Conservation (phyloP, 2,113 vertebrate species). For the Poecile atricapillus region DNA sequence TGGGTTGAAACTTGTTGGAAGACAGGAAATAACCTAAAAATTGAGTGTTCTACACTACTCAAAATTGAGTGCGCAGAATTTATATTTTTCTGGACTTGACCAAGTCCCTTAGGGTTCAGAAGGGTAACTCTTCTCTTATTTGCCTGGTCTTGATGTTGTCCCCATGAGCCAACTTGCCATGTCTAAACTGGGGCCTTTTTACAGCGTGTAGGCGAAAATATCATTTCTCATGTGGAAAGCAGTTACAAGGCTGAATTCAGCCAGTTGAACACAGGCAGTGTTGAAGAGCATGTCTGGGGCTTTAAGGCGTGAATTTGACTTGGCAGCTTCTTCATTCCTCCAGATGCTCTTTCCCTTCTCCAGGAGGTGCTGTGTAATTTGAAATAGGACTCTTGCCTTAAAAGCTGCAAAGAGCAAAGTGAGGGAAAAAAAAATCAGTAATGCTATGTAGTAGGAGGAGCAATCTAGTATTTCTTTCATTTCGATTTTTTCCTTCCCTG, state of each 20-base stretch:
- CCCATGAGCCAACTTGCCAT: neutral
- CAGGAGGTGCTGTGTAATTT: conserved; percentile 30
- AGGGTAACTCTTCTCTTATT: neutral
- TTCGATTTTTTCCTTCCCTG: neutral
- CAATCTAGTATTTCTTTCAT: neutral
- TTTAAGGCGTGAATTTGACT: neutral
- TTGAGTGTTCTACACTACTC: neutral
- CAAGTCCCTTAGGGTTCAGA: neutral
- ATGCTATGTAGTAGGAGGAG: neutral
- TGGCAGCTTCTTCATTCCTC: neutral
- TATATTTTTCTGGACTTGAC: neutral
- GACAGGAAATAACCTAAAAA: neutral
- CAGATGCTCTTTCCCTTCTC: neutral
- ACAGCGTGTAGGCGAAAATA: neutral
- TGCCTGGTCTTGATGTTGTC: neutral
- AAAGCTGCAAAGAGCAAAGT: neutral
- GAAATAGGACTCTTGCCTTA: neutral
- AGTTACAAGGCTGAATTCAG: neutral
- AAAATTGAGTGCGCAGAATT: neutral
- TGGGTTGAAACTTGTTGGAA: neutral
- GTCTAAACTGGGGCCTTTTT: neutral
- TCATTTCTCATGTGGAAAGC: neutral
- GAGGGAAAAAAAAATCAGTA: neutral
- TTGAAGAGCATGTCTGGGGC: neutral
- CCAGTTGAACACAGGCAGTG: neutral